Evolutionary conservation across 1,140 invertebrate species (phyloP).

Genomic region (Adelges cooleyi): DNA sequence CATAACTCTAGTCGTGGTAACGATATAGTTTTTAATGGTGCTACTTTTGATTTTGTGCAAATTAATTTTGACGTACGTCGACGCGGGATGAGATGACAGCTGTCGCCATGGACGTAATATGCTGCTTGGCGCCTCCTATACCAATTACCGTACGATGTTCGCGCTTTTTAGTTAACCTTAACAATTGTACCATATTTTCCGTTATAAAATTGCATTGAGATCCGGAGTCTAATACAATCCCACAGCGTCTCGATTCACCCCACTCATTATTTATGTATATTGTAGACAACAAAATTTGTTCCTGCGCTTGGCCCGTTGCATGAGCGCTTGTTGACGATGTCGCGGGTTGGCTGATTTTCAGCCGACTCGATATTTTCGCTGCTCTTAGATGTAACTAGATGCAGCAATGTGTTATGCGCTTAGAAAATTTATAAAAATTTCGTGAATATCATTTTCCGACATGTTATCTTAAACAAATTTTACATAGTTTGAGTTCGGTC

Average conservation of each 20-base stretch:
- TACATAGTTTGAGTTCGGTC: not conserved
- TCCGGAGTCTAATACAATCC: not conserved
- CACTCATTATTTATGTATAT: not conserved
- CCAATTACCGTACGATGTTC: not conserved
- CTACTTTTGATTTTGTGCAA: slow-evolving; percentile 31
- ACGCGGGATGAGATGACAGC: not conserved
- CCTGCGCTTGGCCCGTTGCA: not conserved
- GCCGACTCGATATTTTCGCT: not conserved
- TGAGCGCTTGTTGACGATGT: not conserved
- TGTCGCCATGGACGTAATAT: not conserved
- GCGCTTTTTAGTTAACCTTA: not conserved
- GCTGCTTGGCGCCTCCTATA: not conserved
- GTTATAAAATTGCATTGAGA: not conserved
- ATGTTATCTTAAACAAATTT: not conserved
- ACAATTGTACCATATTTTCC: not conserved
- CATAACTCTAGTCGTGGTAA: slow-evolving; percentile 40
- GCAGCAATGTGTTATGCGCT: not conserved
- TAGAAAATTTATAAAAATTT: not conserved
- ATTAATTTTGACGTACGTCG: too few relatives aligned
- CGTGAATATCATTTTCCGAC: not conserved
- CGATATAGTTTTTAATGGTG: slow-evolving; percentile 33
- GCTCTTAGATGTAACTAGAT: not conserved
- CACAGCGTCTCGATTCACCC: not conserved
- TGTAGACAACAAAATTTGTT: too few relatives aligned
- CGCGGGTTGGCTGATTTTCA: not conserved